Conservation (phyloP, 1,140 invertebrate species). For the Delia radicum region DNA sequence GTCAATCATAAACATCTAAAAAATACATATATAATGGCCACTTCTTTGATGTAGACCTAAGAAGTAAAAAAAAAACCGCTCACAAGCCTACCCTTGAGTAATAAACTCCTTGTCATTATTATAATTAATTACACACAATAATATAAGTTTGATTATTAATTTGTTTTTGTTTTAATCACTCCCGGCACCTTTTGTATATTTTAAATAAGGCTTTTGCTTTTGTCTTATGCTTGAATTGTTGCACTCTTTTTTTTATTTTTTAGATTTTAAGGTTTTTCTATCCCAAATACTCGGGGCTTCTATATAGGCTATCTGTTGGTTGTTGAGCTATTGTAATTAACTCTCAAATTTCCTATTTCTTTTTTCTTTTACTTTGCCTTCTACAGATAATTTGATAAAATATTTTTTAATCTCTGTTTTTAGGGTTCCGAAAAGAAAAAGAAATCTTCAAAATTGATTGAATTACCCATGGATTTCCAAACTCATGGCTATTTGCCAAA, state of each 20-base stretch:
- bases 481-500: conserved; percentile 69
- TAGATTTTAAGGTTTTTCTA: background rate
- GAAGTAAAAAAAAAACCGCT: conserved; percentile 55
- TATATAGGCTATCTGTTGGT: conserved; percentile 11
- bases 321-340: background rate
- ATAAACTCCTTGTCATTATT: conserved; percentile 30
- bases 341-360: conserved; percentile 19
- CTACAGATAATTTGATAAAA: background rate
- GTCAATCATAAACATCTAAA: too few relatives aligned
- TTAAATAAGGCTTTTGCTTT: background rate
- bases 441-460: conserved; percentile 74
- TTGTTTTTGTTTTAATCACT: background rate
- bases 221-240: background rate
- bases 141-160: background rate
- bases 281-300: background rate
- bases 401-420: conserved; percentile 13
- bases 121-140: background rate
- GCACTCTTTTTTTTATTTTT: background rate
- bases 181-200: too few relatives aligned
- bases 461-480: conserved; percentile 77
- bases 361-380: background rate
- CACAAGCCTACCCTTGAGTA: conserved; percentile 55
- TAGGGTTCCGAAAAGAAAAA: conserved; percentile 68
- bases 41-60: conserved; percentile 42
- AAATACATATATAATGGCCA: background rate